Evolutionary conservation across 1,140 invertebrate genomes (phyloP).

Genomic region (Lepeophtheirus salmonis): DNA sequence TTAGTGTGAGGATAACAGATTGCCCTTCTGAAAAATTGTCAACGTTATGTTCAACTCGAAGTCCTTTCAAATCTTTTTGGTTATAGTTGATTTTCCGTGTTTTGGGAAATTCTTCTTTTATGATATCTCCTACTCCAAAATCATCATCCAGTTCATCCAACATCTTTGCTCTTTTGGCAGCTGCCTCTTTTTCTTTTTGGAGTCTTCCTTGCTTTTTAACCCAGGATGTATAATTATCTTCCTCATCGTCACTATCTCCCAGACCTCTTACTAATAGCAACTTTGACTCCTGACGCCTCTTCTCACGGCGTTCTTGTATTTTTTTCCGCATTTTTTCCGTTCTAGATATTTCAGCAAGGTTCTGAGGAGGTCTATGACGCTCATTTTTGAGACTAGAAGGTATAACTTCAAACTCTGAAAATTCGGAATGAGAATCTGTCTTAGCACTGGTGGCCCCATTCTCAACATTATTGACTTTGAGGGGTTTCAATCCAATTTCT

Average conservation of each 20-base stretch:
- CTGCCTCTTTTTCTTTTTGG: slow-evolving; percentile 59
- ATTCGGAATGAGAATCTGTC: too few species aligned
- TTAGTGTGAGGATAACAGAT: slow-evolving; percentile 71
- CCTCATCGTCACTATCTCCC: slow-evolving; percentile 45
- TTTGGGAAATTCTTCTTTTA: slow-evolving; percentile 51
- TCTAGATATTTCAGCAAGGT: slow-evolving; percentile 49
- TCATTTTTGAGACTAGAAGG: neutral
- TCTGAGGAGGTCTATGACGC: slow-evolving; percentile 30
- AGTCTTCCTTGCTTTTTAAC: slow-evolving; percentile 55
- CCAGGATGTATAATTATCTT: slow-evolving; percentile 48
- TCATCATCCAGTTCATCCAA: slow-evolving; percentile 85
- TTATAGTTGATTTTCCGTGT: slow-evolving; percentile 43
- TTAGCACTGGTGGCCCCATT: too few species aligned
- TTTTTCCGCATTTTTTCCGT: slow-evolving; percentile 66
- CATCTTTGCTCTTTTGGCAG: slow-evolving; percentile 69
- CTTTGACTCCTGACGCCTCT: slow-evolving; percentile 54
- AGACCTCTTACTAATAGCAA: slow-evolving; percentile 43
- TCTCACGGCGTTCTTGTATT: slow-evolving; percentile 51
- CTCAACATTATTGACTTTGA: too few species aligned
- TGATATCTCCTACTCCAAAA: slow-evolving; percentile 66
- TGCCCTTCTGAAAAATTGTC: slow-evolving; percentile 58
- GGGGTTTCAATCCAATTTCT: too few species aligned
- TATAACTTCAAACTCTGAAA: too few species aligned
- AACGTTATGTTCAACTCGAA: slow-evolving; percentile 68
- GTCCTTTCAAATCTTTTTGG: slow-evolving; percentile 49